Evolutionary conservation across 1,140 invertebrate species (phyloP).

Genomic region (Achroia grisella): DNA sequence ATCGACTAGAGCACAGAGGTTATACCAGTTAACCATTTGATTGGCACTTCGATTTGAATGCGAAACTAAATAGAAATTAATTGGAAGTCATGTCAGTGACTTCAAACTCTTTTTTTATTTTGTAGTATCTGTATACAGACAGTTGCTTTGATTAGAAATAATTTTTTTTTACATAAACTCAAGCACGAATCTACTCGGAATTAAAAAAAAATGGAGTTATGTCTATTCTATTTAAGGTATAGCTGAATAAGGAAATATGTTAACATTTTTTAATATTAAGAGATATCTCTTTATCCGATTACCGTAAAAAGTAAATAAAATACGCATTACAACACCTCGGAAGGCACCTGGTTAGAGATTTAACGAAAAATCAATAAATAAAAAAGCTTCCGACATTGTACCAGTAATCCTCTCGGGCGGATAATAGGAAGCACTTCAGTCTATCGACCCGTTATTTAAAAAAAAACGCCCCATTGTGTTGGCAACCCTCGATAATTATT

Average conservation of each 20-base stretch:
- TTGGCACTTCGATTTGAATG: neutral
- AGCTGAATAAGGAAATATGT: conserved; percentile 5
- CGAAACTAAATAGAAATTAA: conserved; percentile 44
- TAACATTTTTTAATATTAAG: neutral
- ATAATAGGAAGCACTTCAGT: conserved; percentile 68
- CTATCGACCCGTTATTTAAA: conserved; percentile 65
- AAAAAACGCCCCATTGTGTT: conserved; percentile 46
- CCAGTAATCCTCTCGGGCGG: conserved; percentile 49
- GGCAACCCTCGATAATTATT: conserved; percentile 67
- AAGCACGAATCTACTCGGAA: too few relatives aligned
- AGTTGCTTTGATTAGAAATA: too few relatives aligned
- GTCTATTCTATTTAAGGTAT: too few relatives aligned
- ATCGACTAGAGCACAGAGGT: conserved; percentile 4
- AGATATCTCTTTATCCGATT: conserved; percentile 34
- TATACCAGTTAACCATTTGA: neutral
- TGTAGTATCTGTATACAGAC: too few relatives aligned
- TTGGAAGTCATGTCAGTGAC: conserved; percentile 41
- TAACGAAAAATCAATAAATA: conserved; percentile 30
- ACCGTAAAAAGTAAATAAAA: conserved; percentile 47
- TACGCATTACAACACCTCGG: conserved; percentile 56
- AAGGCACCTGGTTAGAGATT: conserved; percentile 43
- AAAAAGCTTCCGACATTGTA: conserved; percentile 52
- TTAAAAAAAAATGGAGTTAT: too few relatives aligned
- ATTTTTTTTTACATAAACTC: too few relatives aligned
- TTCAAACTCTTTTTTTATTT: neutral